Conservation (phyloP, 2,113 vertebrate species). For the Rattus norvegicus region GRCr8 NC_086022.1:66524001-66524500, state of each 20-base stretch:
- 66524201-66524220: neutral
- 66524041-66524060: constrained; percentile 64
- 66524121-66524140: constrained; percentile 16
- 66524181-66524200: no score
- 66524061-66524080: constrained; percentile 65
- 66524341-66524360: neutral
- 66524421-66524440: neutral
- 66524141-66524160: neutral
- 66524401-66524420: constrained; percentile 6
- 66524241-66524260: no score
- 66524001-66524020: constrained; percentile 62
- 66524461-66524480: neutral
- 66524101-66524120: constrained; percentile 16
- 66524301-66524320: neutral
- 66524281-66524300: neutral
- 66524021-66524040: neutral
- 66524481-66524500: neutral
- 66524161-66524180: neutral
- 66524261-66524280: neutral
- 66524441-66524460: neutral
- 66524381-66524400: neutral
- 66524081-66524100: neutral
- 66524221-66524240: neutral
- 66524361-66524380: constrained; percentile 9
- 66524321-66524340: constrained; percentile 2